A percentile compares a stretch with the other conserved stretches of the same genome.
Conservation (phyloP, 2,888 invertebrate genomes). For the Acrobeloides nanus region DNA sequence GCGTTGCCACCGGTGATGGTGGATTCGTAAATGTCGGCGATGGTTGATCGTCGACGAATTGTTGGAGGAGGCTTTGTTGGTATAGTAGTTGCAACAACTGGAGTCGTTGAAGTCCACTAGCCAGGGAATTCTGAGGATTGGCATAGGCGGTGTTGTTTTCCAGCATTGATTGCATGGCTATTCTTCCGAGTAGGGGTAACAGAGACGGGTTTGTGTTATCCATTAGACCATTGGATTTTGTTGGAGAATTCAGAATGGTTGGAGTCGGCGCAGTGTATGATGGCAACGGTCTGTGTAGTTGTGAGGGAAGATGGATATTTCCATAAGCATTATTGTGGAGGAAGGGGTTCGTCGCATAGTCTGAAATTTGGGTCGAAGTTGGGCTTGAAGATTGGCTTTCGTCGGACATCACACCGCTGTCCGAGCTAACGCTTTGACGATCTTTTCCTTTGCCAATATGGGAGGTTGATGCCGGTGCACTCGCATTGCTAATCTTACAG, state of each 20-base stretch:
- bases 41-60: not conserved
- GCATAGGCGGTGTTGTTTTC: no score
- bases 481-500: constrained; percentile 6
- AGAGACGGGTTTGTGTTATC: no score
- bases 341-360: constrained; percentile 11
- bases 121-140: constrained; percentile 2
- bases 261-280: not conserved
- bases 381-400: constrained; percentile 18
- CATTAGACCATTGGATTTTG: not conserved
- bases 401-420: constrained; percentile 28
- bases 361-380: constrained; percentile 5
- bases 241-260: not conserved
- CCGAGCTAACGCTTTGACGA: constrained; percentile 24
- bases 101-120: constrained; percentile 18
- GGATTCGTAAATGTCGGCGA: no score
- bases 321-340: not conserved
- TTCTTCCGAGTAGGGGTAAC: no score
- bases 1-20: no score
- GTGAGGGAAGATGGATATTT: constrained; percentile 6
- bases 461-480: constrained; percentile 12
- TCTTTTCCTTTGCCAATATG: constrained; percentile 12
- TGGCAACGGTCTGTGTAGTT: constrained; percentile 11
- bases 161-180: no score
- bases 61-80: constrained; percentile 21
- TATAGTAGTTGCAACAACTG: constrained; percentile 26